phyloP scores from a whole-genome alignment of 2,113 vertebrate species.

The Noturus placidus region DNA sequence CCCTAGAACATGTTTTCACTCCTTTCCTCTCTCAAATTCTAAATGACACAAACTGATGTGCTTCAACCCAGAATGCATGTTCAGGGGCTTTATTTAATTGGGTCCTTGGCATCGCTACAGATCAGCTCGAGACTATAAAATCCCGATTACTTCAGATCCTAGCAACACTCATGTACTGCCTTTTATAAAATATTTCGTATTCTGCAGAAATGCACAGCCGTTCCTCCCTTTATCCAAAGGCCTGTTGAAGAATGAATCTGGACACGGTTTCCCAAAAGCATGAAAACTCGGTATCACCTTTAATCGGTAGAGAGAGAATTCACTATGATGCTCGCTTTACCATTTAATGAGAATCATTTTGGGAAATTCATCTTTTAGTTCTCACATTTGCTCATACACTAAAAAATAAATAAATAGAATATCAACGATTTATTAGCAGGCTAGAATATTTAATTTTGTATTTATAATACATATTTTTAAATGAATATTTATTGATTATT shows the following conservation, averaged over 20 bases:
- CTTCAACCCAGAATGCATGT: not conserved
- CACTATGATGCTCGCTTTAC: not conserved
- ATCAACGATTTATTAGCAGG: not conserved
- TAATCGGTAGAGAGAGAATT: not conserved
- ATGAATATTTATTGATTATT: not conserved
- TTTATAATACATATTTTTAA: not conserved
- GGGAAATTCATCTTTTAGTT: not conserved
- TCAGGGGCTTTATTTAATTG: not conserved
- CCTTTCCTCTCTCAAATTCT: not conserved
- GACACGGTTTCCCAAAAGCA: not conserved
- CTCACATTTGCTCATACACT: not conserved
- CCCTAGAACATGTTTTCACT: not conserved
- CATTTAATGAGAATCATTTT: not conserved
- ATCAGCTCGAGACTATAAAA: not conserved
- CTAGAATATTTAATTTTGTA: not conserved
- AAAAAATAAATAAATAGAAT: not conserved
- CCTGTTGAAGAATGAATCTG: not conserved
- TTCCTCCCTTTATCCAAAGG: not conserved
- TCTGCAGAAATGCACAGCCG: not conserved
- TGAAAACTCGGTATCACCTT: not conserved
- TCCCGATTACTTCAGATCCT: not conserved
- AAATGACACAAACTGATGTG: not conserved
- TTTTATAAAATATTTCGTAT: not conserved
- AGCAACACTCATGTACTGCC: not conserved
- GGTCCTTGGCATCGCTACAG: not conserved